These are phyloP conservation scores for Oxygymnocypris stewartii DNA, from an alignment of 2,113 vertebrate species.

Conservation along the genomic window DNA sequence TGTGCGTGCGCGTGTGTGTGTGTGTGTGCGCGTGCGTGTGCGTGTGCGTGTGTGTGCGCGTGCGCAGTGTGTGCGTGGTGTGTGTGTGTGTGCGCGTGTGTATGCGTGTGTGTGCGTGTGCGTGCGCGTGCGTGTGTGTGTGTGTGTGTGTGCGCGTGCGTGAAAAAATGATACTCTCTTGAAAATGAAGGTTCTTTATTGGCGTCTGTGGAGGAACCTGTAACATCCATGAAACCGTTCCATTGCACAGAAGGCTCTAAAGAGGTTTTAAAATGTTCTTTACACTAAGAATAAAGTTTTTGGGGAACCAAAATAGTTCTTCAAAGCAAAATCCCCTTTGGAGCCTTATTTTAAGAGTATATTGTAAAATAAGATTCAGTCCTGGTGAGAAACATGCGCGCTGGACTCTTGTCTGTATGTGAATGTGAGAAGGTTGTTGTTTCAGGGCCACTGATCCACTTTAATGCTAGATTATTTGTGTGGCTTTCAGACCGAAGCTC, in stretches of 20 bases:
- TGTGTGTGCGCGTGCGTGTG: no score
- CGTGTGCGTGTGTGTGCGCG: no score
- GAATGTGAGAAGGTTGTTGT: constrained; percentile 28
- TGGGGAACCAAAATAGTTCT: no score
- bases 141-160: neutral
- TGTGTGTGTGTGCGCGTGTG: no score
- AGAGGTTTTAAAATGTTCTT: neutral
- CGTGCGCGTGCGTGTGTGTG: no score
- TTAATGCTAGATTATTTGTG: constrained; percentile 54
- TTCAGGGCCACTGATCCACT: constrained; percentile 62
- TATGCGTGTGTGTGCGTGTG: no score
- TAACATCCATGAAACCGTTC: neutral
- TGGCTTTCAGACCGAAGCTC: constrained; percentile 48
- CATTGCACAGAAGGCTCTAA: neutral
- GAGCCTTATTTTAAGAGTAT: neutral
- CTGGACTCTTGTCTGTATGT: neutral
- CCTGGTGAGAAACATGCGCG: neutral
- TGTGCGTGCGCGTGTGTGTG: no score
- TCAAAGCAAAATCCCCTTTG: no score
- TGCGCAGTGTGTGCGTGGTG: no score
- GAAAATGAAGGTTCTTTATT: no score
- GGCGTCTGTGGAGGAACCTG: no score
- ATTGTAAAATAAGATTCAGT: neutral
- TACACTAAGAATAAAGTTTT: no score
- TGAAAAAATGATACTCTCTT: neutral